Base-by-base conservation (phyloP, 2,888 invertebrate species). In the Dicycla oo region DNA sequence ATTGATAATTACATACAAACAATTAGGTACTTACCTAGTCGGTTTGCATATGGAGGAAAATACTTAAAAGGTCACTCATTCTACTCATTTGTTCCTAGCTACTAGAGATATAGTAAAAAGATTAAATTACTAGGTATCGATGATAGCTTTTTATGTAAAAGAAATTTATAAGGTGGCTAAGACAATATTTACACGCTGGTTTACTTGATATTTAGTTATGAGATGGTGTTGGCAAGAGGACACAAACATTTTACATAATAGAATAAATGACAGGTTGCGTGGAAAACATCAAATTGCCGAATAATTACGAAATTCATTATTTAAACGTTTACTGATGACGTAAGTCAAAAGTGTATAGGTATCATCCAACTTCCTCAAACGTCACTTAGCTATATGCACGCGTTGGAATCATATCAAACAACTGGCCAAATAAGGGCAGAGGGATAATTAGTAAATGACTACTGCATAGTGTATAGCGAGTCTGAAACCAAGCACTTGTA, bases 321-420 rank as follows among this genome's bases (percentile, higher is more conserved):
- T 80, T 60, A 80, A 73, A 80, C 54, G 40, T 80, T 80, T 47
- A 73, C 60, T 73, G 60, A 73, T 80, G 80, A 74, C 80, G 74
- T 73, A 47, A 80, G 40, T 13, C 23, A 54, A 54, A 60, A 60
- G 15, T 61, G 23, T 70, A 43, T 75, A 69, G 38, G 45, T 54
- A 53, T 54, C 54, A 56, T 51, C 67, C 2, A 51, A 81, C 67
- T 81, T 76, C 76, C 76, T 81, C 68, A 81, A 61, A 75, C 66
- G 75, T 64, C 53, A 80, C 58, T 23, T 30, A 30, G 4, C 3
- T 45, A 40, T 23, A 43, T 54, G 26, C 11, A 30, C 54, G 34
- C n/a, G 34, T 38, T 30, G 30, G 49, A 45, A 45, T 51, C 6
- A 45, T 51, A 30, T 51, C 6, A 38, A 51, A 73, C 49, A 13